A percentile compares a stretch with the other conserved stretches of the same genome.
Evolutionary conservation across 2,797 vertebrate genomes (phyloP).

Genomic region (Scyliorhinus canicula): DNA sequence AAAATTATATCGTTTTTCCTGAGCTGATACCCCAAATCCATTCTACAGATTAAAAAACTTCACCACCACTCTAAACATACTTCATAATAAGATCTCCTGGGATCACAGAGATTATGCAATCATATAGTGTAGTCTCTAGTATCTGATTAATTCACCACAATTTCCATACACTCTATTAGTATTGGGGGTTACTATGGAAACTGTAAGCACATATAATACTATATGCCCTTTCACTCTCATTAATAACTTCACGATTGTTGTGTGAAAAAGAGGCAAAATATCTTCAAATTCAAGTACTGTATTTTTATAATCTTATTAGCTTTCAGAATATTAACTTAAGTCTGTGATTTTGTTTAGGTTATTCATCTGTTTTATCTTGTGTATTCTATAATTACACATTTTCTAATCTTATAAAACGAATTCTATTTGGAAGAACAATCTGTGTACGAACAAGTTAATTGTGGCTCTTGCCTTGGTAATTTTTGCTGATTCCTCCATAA

Average conservation of each 20-base stretch:
- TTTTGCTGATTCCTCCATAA: background rate
- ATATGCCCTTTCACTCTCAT: background rate
- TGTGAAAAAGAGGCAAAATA: background rate
- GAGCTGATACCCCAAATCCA: background rate
- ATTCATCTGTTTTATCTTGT: background rate
- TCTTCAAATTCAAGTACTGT: background rate
- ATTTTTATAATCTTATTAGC: background rate
- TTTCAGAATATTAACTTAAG: background rate
- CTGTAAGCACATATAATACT: background rate
- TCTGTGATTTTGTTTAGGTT: background rate
- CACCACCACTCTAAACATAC: background rate
- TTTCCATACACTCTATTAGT: background rate
- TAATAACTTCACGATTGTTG: background rate
- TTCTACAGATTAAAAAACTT: background rate
- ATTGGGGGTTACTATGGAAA: background rate
- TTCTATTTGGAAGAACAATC: background rate
- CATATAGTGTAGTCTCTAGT: background rate
- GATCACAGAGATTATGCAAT: background rate
- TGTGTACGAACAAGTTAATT: background rate
- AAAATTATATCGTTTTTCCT: background rate
- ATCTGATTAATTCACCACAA: background rate
- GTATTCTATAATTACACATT: background rate
- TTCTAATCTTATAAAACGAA: background rate
- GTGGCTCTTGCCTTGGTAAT: background rate
- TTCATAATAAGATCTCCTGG: background rate